Base-by-base conservation (phyloP, 2,888 invertebrate genomes). In the Gandaritis pyraliata region DNA sequence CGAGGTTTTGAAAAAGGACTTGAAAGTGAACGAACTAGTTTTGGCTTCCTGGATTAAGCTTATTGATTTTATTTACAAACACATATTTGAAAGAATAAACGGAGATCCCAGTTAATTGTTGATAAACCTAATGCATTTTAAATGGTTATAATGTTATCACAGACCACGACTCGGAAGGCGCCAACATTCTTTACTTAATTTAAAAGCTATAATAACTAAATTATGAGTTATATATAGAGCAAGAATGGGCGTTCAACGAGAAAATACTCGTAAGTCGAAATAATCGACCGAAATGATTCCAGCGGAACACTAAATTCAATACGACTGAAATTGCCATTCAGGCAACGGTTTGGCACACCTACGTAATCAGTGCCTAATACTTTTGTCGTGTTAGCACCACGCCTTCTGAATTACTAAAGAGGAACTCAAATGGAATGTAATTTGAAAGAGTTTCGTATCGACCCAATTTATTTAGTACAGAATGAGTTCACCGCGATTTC, bases 31-130 rank as follows among this genome's bases (percentile, higher is more conserved):
- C 13, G 71, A 77, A 12, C 57, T 68, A 0, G 73, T 75, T 0
- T 58, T 85, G 33, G 65, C 55, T 3, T 81, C 87, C 0, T 88
- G 87, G 87, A 75, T 66, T 0, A 75, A 72, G 61, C 81, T 82
- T 46, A 66, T 87, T 0, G 75, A 71, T 8, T 88, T 87, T 68
- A 82, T 85, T 61, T 86, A 84, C 63, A 74, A 75, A 45, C 75
- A 84, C 47, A 76, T 87, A 33, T 83, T 83, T 54, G 61, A 72
- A 30, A 74, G 66, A 49, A 64, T 80, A 12, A 50, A 54, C 41
- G 15, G 50, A 10, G 49, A 49, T 13, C 6, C 7, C 7, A 39
- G 16, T 29, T 47, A 10, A 8, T 1, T n/a, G n/a, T n/a, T n/a
- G n/a, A n/a, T 10, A 2, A 18, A 23, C 18, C 18, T n/a, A n/a